These are phyloP conservation scores for Adrianichthys oophorus DNA, from an alignment of 2,797 vertebrate genomes.

Conservation along the genomic window DNA sequence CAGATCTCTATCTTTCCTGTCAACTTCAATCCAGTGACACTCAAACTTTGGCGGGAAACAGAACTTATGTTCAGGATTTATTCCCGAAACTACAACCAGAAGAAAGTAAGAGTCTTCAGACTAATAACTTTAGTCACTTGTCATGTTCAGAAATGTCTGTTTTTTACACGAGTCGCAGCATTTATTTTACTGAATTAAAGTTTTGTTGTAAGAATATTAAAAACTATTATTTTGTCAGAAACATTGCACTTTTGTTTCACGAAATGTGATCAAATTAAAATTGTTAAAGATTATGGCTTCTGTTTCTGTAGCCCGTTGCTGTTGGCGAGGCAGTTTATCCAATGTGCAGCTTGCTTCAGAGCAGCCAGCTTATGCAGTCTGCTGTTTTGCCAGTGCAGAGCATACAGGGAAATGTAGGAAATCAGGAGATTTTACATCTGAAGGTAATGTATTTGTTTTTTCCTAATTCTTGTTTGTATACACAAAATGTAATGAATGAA, in stretches of 20 bases:
- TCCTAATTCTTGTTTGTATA: neutral
- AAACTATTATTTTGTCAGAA: neutral
- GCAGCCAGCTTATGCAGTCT: constrained; percentile 73
- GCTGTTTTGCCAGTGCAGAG: constrained; percentile 75
- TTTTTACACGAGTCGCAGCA: too few relatives aligned
- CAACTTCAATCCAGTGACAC: constrained; percentile 69
- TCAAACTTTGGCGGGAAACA: constrained; percentile 85
- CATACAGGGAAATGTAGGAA: constrained; percentile 56
- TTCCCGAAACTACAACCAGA: constrained; percentile 81
- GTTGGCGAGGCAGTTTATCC: constrained; percentile 81
- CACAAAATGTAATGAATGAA: neutral
- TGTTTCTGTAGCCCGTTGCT: constrained; percentile 74
- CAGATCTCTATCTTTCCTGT: constrained; percentile 86
- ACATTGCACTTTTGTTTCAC: neutral
- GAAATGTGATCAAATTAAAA: neutral
- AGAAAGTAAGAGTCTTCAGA: constrained; percentile 78
- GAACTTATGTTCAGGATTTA: constrained; percentile 87
- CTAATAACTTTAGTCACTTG: neutral
- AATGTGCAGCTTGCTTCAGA: constrained; percentile 80
- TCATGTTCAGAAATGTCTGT: neutral
- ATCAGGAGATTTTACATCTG: constrained; percentile 78
- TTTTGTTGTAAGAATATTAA: constrained; percentile 1
- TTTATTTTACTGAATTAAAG: too few relatives aligned
- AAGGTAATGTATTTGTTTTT: constrained; percentile 77
- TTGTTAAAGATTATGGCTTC: constrained; percentile 2